Percentiles rank a stretch among this genome's conserved stretches.
Evolutionary conservation across 2,888 invertebrate genomes (phyloP).

Genomic region (Xestia sexstrigata): DNA sequence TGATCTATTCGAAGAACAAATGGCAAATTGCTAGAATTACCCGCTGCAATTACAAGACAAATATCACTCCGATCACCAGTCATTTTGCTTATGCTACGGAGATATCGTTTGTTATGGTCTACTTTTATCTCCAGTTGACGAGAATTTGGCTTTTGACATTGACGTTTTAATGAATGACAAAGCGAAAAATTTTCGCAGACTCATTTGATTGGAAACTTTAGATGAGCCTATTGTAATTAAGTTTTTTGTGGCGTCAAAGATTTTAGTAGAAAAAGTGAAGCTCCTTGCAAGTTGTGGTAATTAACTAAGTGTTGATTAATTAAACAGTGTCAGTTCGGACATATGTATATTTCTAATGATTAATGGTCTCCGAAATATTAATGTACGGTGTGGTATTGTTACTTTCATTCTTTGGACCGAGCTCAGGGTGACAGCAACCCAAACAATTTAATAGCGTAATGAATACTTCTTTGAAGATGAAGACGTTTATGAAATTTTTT

Average conservation of each 20-base stretch:
- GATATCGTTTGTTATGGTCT: slow-evolving; percentile 10
- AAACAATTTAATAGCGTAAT: slow-evolving; percentile 33
- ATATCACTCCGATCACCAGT: background rate
- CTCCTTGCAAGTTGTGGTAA: slow-evolving; percentile 33
- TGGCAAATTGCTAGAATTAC: slow-evolving; percentile 26
- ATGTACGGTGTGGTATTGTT: slow-evolving; percentile 11
- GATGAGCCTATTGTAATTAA: slow-evolving; percentile 28
- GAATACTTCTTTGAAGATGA: slow-evolving; percentile 15
- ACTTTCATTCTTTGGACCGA: slow-evolving; percentile 9
- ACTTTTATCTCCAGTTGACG: slow-evolving; percentile 27
- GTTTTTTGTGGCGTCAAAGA: slow-evolving; percentile 31
- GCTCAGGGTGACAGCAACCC: slow-evolving; percentile 20
- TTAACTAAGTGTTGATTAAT: slow-evolving; percentile 51
- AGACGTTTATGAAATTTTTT: slow-evolving; percentile 25
- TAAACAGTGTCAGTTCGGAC: slow-evolving; percentile 32
- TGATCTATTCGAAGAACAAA: slow-evolving; percentile 26
- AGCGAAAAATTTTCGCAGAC: slow-evolving; percentile 26
- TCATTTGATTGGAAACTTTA: slow-evolving; percentile 46
- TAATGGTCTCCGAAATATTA: slow-evolving; percentile 29
- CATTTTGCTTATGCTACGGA: background rate
- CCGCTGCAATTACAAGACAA: background rate
- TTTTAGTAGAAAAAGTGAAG: slow-evolving; percentile 26
- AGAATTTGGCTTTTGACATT: slow-evolving; percentile 44
- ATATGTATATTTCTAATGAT: slow-evolving; percentile 51
- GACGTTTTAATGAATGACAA: slow-evolving; percentile 52